phyloP scores from a whole-genome alignment of 2,888 invertebrate genomes.

The Dromius quadrimaculatus region DNA sequence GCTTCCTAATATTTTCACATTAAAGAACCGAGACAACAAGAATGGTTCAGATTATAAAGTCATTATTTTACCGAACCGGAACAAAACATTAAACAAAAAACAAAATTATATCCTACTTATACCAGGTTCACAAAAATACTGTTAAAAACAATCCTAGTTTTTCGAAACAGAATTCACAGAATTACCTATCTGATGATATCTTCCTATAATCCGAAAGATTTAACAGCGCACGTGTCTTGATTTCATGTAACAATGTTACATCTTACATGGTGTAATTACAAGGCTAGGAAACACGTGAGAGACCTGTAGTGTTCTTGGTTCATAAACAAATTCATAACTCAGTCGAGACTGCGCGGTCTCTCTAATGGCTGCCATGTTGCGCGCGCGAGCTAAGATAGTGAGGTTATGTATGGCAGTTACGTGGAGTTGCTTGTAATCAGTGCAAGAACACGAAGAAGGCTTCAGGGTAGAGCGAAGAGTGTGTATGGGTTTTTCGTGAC shows the following conservation, averaged over 20 bases:
- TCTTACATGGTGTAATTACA: slow-evolving; percentile 44
- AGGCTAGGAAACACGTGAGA: slow-evolving; percentile 28
- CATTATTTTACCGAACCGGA: slow-evolving; percentile 14
- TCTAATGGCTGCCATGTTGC: slow-evolving; percentile 8
- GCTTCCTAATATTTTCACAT: no score
- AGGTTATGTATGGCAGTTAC: slow-evolving; percentile 24
- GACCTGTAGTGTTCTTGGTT: slow-evolving; percentile 16
- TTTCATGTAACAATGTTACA: slow-evolving; percentile 38
- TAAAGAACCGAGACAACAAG: no score
- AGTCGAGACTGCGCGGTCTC: background rate
- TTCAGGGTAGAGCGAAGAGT: background rate
- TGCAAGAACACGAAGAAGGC: background rate
- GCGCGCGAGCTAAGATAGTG: slow-evolving; percentile 23
- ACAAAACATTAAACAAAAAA: slow-evolving; percentile 13
- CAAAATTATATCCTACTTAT: slow-evolving; percentile 11
- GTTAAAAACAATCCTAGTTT: background rate
- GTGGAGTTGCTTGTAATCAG: slow-evolving; percentile 22
- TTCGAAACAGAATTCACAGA: no score
- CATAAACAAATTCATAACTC: slow-evolving; percentile 36
- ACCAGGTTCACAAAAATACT: background rate
- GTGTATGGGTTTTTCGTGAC: slow-evolving; percentile 2
- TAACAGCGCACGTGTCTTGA: slow-evolving; percentile 5
- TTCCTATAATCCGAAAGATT: background rate
- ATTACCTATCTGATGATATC: no score
- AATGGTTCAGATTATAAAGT: slow-evolving; percentile 17